Evolutionary conservation across 2,888 invertebrate species (phyloP), one percentile per base, ranked within the genome.

Genomic region (Zootermopsis nevadensis): DNA sequence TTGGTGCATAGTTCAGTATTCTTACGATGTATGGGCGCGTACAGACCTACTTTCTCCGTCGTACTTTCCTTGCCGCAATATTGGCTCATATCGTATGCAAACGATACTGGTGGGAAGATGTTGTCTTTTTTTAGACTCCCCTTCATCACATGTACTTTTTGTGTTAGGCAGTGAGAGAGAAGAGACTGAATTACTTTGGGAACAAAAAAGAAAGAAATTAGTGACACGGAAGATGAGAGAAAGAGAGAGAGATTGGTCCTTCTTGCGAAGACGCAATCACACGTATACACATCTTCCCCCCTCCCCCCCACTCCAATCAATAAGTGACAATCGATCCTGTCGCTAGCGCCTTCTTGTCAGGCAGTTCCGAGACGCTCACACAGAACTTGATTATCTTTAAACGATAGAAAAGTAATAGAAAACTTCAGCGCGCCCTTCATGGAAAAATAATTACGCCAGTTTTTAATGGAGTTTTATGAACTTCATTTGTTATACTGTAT

Each of bases 261-360:
- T 38, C 31, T 19, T 7, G 31, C 22, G 42, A 38, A 74, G 74
- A 74, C 74, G 74, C 74, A 74, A 74, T 74, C 74, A 74, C 74
- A 74, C 74, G 74, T 42, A 74, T 35, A 74, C 38, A 74, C 24
- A 15, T 60, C 60, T 60, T 1, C 48, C 48, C 48, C 15, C 12
- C 48, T 3, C 48, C 15, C n/a, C 48, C 48, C 48, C 2, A 24
- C 38, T 22, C 74, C 74, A 74, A 74, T 74, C 74, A 42, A 74
- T 74, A 74, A 74, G 74, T 74, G 74, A 74, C 74, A 74, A 74
- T 74, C 74, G 74, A 74, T 74, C n/a, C 35, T 74, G 74, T 74
- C 31, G 35, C 33, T 42, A 74, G 38, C 74, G n/a, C n/a, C 74
- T n/a, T 74, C 38, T n/a, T 31, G 27, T 69, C 69, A n/a, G 22